Evolutionary conservation across 1,140 invertebrate genomes (phyloP).

Genomic region (Pseudobourletiella spinata): DNA sequence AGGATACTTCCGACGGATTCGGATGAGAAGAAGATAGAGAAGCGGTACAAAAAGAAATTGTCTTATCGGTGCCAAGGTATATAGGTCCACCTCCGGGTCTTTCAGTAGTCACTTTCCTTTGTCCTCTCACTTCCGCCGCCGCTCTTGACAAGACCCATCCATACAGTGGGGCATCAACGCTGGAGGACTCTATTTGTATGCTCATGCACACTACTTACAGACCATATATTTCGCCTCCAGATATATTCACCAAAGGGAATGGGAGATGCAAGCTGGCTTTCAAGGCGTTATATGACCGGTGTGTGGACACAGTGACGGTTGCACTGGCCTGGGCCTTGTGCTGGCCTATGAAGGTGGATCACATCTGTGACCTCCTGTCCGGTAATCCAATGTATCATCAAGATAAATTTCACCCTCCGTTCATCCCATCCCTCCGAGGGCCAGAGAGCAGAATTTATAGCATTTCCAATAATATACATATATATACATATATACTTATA

Average conservation of each 20-base stretch:
- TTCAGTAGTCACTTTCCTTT: neutral
- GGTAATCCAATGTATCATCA: too few species aligned
- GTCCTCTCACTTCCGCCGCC: neutral
- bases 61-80: constrained; percentile 33
- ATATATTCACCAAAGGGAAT: constrained; percentile 27
- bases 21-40: constrained; percentile 17
- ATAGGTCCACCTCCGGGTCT: too few species aligned
- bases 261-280: constrained; percentile 25
- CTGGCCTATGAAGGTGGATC: constrained; percentile 32
- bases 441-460: too few species aligned
- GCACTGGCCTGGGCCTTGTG: constrained; percentile 24
- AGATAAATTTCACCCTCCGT: too few species aligned
- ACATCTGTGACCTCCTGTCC: constrained; percentile 28
- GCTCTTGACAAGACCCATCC: too few species aligned
- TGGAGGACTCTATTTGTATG: too few species aligned
- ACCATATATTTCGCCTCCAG: constrained; percentile 11
- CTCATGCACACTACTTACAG: too few species aligned
- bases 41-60: constrained; percentile 26
- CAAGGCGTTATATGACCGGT: constrained; percentile 17
- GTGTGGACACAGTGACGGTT: constrained; percentile 18
- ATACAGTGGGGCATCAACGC: too few species aligned
- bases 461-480: too few species aligned
- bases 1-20: neutral
- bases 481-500: too few species aligned
- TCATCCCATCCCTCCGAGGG: too few species aligned